phyloP scores from a whole-genome alignment of 1,140 invertebrate genomes.

The Druon quercuslanigerum region DNA sequence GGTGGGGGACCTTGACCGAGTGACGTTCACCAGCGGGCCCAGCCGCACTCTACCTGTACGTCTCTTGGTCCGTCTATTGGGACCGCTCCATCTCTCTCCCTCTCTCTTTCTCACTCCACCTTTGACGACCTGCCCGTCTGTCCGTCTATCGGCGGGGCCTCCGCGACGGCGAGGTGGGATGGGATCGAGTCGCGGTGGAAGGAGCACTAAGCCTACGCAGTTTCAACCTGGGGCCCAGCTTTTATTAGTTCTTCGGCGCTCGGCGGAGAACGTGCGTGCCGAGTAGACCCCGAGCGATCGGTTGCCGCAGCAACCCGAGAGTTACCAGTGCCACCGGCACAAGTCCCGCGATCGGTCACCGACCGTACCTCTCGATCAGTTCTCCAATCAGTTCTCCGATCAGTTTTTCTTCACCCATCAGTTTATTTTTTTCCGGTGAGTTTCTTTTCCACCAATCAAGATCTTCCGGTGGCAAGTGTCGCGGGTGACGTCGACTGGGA shows the following conservation, averaged over 20 bases:
- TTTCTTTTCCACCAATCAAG: neutral
- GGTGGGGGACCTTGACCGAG: conserved; percentile 71
- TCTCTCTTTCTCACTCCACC: neutral
- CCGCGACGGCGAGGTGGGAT: conserved; percentile 57
- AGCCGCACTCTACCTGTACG: conserved; percentile 43
- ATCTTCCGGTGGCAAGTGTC: conserved; percentile 29
- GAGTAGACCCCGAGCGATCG: conserved; percentile 39
- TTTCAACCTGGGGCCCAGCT: conserved; percentile 68
- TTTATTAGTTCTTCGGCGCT: conserved; percentile 74
- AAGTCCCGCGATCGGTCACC: conserved; percentile 32
- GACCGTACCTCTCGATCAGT: neutral
- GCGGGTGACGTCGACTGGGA: conserved; percentile 3
- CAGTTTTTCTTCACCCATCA: neutral
- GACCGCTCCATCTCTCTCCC: conserved; percentile 11
- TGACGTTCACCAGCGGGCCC: conserved; percentile 55
- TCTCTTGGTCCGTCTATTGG: neutral
- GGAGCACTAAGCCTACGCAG: conserved; percentile 72
- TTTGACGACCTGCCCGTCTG: conserved; percentile 41
- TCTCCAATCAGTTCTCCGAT: neutral
- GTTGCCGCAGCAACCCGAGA: conserved; percentile 21
- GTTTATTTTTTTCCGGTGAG: conserved; percentile 17
- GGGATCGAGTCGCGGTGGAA: conserved; percentile 63
- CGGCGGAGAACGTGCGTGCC: conserved; percentile 68
- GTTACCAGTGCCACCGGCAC: conserved; percentile 34
- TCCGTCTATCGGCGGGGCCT: conserved; percentile 50